Evolutionary conservation across 2,797 vertebrate species (phyloP).

Genomic region (Malurus splendens): DNA sequence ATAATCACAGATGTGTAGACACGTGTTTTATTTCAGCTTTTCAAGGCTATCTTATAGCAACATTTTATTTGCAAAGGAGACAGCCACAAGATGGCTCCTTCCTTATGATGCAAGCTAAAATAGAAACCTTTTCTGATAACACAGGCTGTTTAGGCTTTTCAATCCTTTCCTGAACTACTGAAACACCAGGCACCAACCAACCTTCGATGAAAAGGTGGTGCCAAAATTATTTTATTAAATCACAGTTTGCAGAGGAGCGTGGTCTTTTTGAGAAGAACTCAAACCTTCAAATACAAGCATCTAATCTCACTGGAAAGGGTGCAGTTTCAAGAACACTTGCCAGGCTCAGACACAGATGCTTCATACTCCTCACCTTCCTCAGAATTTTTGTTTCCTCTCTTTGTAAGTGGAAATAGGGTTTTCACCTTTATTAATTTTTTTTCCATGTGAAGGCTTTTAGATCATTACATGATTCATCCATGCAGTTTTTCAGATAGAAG

Average conservation of each 20-base stretch:
- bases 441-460: neutral
- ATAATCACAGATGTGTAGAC: neutral
- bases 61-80: neutral
- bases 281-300: neutral
- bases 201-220: neutral
- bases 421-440: neutral
- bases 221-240: neutral
- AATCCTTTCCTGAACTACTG: neutral
- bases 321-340: neutral
- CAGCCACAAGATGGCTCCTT: conserved; percentile 60
- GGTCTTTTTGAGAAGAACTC: neutral
- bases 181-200: neutral
- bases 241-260: neutral
- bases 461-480: neutral
- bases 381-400: neutral
- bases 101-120: neutral
- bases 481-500: neutral
- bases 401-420: neutral
- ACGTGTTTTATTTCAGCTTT: neutral
- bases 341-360: neutral
- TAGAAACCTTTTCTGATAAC: neutral
- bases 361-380: neutral
- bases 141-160: neutral
- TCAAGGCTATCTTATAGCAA: neutral
- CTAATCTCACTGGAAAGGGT: neutral